phyloP scores from a whole-genome alignment of 2,888 invertebrate species.

The Tetropium fuscum region DNA sequence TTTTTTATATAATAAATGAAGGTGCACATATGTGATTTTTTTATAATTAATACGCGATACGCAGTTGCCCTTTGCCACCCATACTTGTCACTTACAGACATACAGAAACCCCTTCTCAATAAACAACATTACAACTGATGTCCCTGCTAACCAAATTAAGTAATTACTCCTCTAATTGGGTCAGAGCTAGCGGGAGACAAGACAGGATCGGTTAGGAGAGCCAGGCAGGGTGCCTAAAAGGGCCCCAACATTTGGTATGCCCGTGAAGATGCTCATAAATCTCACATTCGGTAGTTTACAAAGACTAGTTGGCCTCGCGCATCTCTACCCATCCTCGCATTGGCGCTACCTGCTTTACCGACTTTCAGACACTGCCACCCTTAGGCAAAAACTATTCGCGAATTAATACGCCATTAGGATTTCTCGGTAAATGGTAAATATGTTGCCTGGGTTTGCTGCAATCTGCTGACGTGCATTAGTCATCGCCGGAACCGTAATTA shows the following conservation, averaged over 20 bases:
- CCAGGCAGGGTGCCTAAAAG: conserved; percentile 37
- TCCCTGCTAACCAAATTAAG: conserved; percentile 44
- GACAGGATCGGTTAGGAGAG: conserved; percentile 20
- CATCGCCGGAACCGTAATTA: conserved; percentile 11
- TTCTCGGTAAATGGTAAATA: conserved; percentile 26
- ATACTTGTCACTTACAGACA: neutral
- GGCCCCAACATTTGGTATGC: conserved; percentile 50
- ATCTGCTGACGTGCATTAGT: conserved; percentile 4
- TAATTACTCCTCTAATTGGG: conserved; percentile 48
- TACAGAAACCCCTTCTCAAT: conserved; percentile 10
- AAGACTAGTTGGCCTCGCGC: conserved; percentile 53
- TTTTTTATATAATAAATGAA: no score
- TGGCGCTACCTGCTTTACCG: conserved; percentile 41
- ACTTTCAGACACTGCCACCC: conserved; percentile 33
- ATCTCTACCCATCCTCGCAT: conserved; percentile 32
- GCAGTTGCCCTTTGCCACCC: neutral
- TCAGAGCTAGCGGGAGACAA: conserved; percentile 37
- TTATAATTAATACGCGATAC: no score
- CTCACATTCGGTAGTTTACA: conserved; percentile 52
- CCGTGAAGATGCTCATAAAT: conserved; percentile 50
- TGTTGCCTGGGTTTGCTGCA: conserved; percentile 5
- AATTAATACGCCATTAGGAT: conserved; percentile 46
- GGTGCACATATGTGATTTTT: no score
- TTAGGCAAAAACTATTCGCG: conserved; percentile 39
- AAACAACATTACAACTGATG: conserved; percentile 29